A percentile compares a stretch with the other conserved stretches of the same genome.
Evolutionary conservation across 1,140 invertebrate genomes (phyloP).

Genomic region (Brachystomella parvula): DNA sequence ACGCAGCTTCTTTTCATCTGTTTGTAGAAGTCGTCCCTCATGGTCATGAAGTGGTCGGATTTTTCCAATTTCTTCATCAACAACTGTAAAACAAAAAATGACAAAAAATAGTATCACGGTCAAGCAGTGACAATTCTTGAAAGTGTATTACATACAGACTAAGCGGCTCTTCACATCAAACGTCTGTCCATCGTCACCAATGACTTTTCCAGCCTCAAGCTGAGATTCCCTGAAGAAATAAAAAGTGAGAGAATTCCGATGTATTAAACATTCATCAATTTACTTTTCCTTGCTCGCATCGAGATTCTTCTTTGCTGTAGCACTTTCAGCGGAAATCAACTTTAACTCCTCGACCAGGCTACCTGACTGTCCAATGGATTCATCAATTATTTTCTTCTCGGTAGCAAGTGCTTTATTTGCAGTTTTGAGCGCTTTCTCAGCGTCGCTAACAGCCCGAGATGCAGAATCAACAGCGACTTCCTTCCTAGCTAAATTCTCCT

Average conservation of each 20-base stretch:
- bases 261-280: no score
- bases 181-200: slow-evolving; percentile 68
- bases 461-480: slow-evolving; percentile 59
- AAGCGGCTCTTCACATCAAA: slow-evolving; percentile 83
- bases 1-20: slow-evolving; percentile 59
- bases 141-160: no score
- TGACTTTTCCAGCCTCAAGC: slow-evolving; percentile 20
- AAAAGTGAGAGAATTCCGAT: neutral
- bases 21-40: slow-evolving; percentile 64
- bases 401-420: slow-evolving; percentile 57
- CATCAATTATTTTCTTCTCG: slow-evolving; percentile 59
- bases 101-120: slow-evolving; percentile 6
- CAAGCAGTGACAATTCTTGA: no score
- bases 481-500: slow-evolving; percentile 60
- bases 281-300: slow-evolving; percentile 19
- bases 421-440: slow-evolving; percentile 60
- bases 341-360: slow-evolving; percentile 53
- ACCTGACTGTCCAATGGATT: slow-evolving; percentile 41
- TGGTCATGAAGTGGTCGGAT: slow-evolving; percentile 73
- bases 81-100: slow-evolving; percentile 49
- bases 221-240: slow-evolving; percentile 21
- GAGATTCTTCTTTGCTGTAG: slow-evolving; percentile 55
- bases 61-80: slow-evolving; percentile 62
- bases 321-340: slow-evolving; percentile 59
- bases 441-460: slow-evolving; percentile 56